A percentile compares a stretch with the other conserved stretches of the same genome.
phyloP scores from a whole-genome alignment of 2,113 vertebrate genomes.

The Cebus imitator region DNA sequence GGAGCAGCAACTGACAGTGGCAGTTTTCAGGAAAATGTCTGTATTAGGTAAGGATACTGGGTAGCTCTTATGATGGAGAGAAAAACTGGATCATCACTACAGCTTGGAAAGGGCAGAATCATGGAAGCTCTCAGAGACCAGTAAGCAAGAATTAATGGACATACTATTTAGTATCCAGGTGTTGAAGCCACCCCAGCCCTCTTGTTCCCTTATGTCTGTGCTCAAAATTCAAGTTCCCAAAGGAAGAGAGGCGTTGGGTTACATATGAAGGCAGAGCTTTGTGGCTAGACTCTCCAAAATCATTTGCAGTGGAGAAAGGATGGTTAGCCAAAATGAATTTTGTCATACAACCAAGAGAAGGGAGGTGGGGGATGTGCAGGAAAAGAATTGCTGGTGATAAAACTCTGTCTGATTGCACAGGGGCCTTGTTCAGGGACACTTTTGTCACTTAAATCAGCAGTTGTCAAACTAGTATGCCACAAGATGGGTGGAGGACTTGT shows the following conservation, averaged over 20 bases:
- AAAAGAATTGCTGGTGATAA: background rate
- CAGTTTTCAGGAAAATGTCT: accelerated
- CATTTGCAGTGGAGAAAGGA: background rate
- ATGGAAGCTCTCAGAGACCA: background rate
- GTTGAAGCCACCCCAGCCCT: background rate
- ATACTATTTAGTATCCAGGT: background rate
- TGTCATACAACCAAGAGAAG: background rate
- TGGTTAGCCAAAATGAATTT: background rate
- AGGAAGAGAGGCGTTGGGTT: background rate
- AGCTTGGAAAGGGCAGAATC: background rate
- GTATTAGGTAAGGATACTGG: background rate
- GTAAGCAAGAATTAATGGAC: background rate
- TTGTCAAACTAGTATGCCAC: background rate
- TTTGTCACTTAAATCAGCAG: background rate
- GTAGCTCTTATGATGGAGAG: background rate
- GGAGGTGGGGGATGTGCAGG: background rate
- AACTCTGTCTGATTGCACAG: background rate
- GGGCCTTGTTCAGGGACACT: background rate
- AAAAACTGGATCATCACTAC: background rate
- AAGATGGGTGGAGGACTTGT: background rate
- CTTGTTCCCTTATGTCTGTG: background rate
- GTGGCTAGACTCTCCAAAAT: background rate
- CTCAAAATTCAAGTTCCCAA: background rate
- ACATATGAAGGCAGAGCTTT: background rate
- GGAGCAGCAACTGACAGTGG: background rate